These are phyloP conservation scores for Adineta ricciae DNA, from an alignment of 2,888 invertebrate species.

Conservation along the genomic window DNA sequence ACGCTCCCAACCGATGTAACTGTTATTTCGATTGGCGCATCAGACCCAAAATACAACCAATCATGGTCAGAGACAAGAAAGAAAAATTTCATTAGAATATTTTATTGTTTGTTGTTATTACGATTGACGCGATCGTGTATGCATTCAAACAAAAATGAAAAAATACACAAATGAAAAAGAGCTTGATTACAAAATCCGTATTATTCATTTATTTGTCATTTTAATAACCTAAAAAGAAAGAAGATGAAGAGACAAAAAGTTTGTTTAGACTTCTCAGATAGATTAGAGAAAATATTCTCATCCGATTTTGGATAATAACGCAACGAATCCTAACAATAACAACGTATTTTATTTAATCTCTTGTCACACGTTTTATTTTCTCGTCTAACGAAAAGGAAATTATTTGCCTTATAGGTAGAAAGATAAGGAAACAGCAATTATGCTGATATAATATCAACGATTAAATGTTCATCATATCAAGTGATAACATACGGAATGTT, in stretches of 20 bases:
- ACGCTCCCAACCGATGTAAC: neutral
- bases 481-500: constrained; percentile 9
- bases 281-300: neutral
- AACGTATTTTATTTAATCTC: neutral
- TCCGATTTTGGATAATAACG: neutral
- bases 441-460: constrained; percentile 9
- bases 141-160: neutral
- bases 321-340: neutral
- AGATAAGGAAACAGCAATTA: constrained; percentile 7
- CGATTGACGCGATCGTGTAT: neutral
- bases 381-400: neutral
- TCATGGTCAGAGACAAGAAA: neutral
- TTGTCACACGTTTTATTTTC: neutral
- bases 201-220: neutral
- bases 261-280: neutral
- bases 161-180: neutral
- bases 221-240: neutral
- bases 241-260: neutral
- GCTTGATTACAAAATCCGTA: too few species aligned
- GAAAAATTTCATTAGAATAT: neutral
- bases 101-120: neutral
- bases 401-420: neutral
- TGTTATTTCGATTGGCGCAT: constrained; percentile 7
- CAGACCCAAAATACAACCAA: constrained; percentile 9
- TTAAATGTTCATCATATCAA: constrained; percentile 7